Conservation (phyloP, 35 echinoderm and acorn worm genomes). For the Holothuria glaberrima region DNA sequence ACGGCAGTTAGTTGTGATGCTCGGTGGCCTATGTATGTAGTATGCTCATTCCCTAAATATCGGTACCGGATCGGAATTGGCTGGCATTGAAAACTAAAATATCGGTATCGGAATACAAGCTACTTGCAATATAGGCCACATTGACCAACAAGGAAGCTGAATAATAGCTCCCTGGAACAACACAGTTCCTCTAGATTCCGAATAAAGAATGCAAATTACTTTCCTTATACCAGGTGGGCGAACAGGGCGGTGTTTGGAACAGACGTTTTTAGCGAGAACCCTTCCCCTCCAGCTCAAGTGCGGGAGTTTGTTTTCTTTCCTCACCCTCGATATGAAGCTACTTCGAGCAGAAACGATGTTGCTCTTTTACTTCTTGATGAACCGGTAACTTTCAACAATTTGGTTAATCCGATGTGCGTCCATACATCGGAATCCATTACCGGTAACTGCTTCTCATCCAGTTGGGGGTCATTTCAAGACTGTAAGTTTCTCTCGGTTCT, state of each 20-base stretch:
- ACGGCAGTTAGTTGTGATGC: too few relatives aligned
- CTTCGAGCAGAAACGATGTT: background rate
- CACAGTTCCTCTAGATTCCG: too few relatives aligned
- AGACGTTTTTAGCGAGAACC: background rate
- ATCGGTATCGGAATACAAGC: too few relatives aligned
- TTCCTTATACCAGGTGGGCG: constrained; percentile 1
- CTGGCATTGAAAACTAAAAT: too few relatives aligned
- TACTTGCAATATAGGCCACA: too few relatives aligned
- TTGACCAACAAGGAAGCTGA: too few relatives aligned
- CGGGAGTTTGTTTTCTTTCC: constrained; percentile 23
- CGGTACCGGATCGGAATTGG: too few relatives aligned
- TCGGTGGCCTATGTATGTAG: too few relatives aligned
- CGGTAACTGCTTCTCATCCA: background rate
- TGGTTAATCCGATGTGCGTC: constrained; percentile 18
- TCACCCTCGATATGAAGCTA: background rate
- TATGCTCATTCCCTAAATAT: too few relatives aligned
- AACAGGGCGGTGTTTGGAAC: constrained; percentile 35
- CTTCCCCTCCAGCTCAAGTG: constrained; percentile 5
- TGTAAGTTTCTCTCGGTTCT: background rate
- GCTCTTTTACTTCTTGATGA: constrained; percentile 39
- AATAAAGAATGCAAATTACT: background rate
- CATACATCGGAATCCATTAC: background rate
- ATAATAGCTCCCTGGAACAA: too few relatives aligned
- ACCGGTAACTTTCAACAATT: background rate
- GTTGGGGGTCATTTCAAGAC: constrained; percentile 15